phyloP scores from a whole-genome alignment of 2,113 vertebrate species.

The Fukomys damarensis region DNA sequence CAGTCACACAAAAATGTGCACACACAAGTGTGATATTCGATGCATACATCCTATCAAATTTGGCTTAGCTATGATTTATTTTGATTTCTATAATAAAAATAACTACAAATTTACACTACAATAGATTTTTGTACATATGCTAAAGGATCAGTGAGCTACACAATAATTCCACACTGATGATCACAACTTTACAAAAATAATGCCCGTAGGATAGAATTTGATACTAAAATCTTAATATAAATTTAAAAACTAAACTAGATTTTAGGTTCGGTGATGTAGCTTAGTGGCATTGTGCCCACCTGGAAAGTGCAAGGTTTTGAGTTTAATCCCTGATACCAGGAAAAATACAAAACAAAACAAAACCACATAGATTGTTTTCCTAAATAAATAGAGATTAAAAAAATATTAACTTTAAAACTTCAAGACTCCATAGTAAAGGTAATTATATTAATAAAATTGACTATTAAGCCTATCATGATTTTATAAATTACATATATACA shows the following conservation, averaged over 20 bases:
- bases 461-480: neutral
- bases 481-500: neutral
- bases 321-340: too few species aligned
- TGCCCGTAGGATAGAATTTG: neutral
- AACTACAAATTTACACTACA: neutral
- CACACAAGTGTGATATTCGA: neutral
- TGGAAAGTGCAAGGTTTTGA: too few species aligned
- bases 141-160: neutral
- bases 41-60: neutral
- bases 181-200: neutral
- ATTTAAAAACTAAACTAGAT: neutral
- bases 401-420: neutral
- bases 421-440: neutral
- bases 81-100: neutral
- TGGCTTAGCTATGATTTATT: neutral
- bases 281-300: too few species aligned
- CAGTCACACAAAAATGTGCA: neutral
- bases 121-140: neutral
- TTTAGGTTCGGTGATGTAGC: too few species aligned
- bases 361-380: neutral
- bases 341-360: too few species aligned
- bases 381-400: neutral
- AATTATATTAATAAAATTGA: neutral
- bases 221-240: neutral
- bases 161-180: neutral